Conservation (phyloP, 2,113 vertebrate species). For the Gambusia affinis region DNA sequence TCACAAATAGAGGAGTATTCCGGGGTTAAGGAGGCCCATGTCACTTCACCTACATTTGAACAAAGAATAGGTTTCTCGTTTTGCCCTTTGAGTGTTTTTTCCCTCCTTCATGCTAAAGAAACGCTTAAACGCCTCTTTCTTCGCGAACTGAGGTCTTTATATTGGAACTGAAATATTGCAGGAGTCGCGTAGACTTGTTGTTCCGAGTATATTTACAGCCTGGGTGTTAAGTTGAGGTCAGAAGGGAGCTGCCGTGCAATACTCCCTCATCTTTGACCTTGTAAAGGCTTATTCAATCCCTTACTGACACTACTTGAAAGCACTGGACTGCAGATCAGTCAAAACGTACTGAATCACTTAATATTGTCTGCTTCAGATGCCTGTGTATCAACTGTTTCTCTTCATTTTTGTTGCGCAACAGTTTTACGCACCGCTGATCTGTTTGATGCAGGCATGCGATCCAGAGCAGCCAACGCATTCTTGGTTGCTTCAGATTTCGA, state of each 20-base stretch:
- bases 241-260: constrained; percentile 32
- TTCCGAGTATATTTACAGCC: constrained; percentile 13
- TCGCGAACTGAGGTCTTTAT: neutral
- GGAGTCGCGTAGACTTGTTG: constrained; percentile 2
- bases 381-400: neutral
- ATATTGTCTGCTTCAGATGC: neutral
- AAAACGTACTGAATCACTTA: neutral
- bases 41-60: constrained; percentile 38
- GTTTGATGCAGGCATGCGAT: constrained; percentile 43
- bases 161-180: constrained; percentile 21
- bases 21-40: constrained; percentile 72
- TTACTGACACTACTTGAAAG: neutral
- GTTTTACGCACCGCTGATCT: constrained; percentile 30
- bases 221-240: constrained; percentile 45
- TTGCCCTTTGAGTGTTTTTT: neutral
- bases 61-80: constrained; percentile 8
- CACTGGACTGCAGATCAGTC: neutral
- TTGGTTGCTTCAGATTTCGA: constrained; percentile 29
- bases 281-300: neutral
- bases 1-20: constrained; percentile 62
- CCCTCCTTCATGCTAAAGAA: neutral
- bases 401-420: neutral
- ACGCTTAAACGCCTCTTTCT: neutral
- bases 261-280: neutral
- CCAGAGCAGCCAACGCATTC: neutral